Evolutionary conservation across 2,113 vertebrate genomes (phyloP), one percentile per base, ranked within the genome.

Genomic region (Cyphomyrus plagiostoma): DNA sequence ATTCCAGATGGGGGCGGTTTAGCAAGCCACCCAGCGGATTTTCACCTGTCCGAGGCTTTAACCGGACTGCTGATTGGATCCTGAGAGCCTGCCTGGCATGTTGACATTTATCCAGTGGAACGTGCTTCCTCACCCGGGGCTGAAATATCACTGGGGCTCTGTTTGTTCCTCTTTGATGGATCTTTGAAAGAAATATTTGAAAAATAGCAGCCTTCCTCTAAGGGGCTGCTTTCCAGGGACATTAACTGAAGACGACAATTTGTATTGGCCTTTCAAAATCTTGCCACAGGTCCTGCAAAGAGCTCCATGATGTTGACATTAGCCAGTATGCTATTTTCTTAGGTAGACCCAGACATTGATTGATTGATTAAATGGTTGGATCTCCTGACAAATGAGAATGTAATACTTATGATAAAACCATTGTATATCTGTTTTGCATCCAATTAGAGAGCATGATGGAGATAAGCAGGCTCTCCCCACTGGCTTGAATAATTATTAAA

Each of bases 101-200:
- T 49, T 53, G 85, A 87, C 85, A 87, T 87, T 87, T 87, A 26
- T 26, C 85, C 49, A 19, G 26, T 26, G 26, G 49, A 35, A 56
- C 49, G 85, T 87, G 85, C 50, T 56, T 87, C 77, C 21, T 45
- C 23, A 77, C 50, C 50, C 21, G 8, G 35, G 49, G 87, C 45
- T 88, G 49, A 83, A 58, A 58, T 58, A 89, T 89, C 77, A 89
- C 74, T 42, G 30, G 88, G 45, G 10, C 21, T 26, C 15, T 80
- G 66, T 84, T 89, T 83, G 50, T 23, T 45, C 15, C 74, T 56
- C 49, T 56, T 89, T 84, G 50, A 80, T 84, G 77, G 74, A 89
- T 83, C 48, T 80, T 53, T 30, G 49, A 49, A 89, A 58, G 26
- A 88, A 62, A 26, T 62, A 21, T 62, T 39, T 88, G 56, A 87